Percentiles rank a stretch among this genome's conserved stretches.
These are phyloP conservation scores for Platyscapa corneri DNA, from an alignment of 1,140 invertebrate species.

Conservation along the genomic window DNA sequence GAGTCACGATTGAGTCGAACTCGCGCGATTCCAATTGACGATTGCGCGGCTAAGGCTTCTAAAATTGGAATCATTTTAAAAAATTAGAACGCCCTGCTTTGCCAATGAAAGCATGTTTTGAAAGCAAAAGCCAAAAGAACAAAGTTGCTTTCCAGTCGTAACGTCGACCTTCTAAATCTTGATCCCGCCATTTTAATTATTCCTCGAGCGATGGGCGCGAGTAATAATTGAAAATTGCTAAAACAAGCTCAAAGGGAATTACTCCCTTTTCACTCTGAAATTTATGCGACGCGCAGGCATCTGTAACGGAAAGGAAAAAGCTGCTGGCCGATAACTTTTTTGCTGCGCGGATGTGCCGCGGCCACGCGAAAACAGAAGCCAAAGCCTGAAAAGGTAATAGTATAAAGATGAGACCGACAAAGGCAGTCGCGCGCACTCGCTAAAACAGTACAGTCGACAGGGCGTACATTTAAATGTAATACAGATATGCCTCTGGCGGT, in stretches of 20 bases:
- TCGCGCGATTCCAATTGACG: no score
- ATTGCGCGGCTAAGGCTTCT: no score
- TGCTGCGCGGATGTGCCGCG: background rate
- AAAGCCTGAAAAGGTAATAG: background rate
- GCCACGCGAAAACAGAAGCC: background rate
- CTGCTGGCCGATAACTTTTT: background rate
- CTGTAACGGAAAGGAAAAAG: background rate
- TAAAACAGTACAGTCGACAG: background rate
- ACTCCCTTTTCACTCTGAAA: background rate
- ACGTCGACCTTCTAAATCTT: background rate
- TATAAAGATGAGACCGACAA: background rate
- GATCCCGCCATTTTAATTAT: background rate
- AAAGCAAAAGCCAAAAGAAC: no score
- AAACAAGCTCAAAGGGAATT: background rate
- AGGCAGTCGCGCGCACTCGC: background rate
- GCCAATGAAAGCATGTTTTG: no score
- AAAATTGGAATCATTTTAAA: no score
- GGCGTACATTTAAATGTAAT: constrained; percentile 17
- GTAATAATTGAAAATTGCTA: background rate
- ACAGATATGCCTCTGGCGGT: constrained; percentile 21
- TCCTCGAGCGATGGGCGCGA: background rate
- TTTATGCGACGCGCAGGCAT: background rate
- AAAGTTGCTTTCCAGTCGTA: background rate
- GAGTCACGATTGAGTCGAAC: no score
- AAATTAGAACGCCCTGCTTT: no score